These are phyloP conservation scores for Orchestes rusci DNA, from an alignment of 2,888 invertebrate genomes.

Conservation along the genomic window DNA sequence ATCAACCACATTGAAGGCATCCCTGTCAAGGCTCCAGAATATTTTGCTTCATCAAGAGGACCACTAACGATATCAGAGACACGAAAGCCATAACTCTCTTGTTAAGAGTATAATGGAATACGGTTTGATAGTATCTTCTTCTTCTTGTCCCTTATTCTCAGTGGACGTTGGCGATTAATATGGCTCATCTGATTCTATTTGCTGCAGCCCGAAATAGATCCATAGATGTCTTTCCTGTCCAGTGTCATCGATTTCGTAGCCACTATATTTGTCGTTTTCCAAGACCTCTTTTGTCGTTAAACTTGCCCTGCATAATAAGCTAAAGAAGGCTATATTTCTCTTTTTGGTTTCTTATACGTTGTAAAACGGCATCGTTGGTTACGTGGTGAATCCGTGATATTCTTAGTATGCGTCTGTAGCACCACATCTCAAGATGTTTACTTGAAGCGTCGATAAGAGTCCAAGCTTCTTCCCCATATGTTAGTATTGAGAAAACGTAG, in stretches of 20 bases:
- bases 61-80: too few relatives aligned
- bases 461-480: conserved; percentile 8
- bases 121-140: too few relatives aligned
- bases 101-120: too few relatives aligned
- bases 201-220: conserved; percentile 4
- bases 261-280: conserved; percentile 2
- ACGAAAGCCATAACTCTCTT: too few relatives aligned
- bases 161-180: conserved; percentile 6
- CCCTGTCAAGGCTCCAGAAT: too few relatives aligned
- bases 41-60: too few relatives aligned
- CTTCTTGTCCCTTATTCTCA: conserved; percentile 3
- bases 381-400: conserved; percentile 7
- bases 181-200: conserved; percentile 3
- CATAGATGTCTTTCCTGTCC: conserved; percentile 1
- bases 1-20: too few relatives aligned
- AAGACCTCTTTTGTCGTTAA: conserved; percentile 2
- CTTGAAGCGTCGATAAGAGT: not conserved
- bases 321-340: conserved; percentile 2
- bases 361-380: not conserved
- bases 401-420: conserved; percentile 3
- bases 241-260: conserved; percentile 2
- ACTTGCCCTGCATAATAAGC: too few relatives aligned
- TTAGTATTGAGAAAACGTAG: conserved; percentile 1
- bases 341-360: not conserved
- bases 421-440: conserved; percentile 7